Evolutionary conservation across 2,888 invertebrate species (phyloP), one percentile per base, ranked within the genome.

Genomic region (Tachina lurida): DNA sequence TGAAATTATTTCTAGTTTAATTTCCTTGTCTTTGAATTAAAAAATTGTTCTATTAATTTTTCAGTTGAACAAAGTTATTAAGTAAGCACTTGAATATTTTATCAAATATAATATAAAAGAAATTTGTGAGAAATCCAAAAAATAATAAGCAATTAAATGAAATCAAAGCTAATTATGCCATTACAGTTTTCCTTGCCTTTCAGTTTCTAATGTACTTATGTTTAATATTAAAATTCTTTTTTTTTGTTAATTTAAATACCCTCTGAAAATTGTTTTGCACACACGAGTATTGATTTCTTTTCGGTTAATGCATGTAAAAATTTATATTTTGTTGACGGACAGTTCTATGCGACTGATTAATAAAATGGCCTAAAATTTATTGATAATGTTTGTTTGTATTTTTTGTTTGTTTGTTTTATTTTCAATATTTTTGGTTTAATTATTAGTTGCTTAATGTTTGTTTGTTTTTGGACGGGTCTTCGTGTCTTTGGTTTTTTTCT

Each of bases 381-480:
- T 47, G n/a, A 31, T 22, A 68, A 31, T 68, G 67, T 76, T 43
- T 65, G 17, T 68, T 31, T 54, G 22, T 83, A 67, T 62, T 75
- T 75, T 19, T 45, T 3, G 19, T 19, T 31, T 52, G 45, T 63
- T 52, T 81, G 41, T 54, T 17, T 45, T 13, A 31, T 80, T 43
- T 54, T 12, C 54, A 58, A 54, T 65, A 56, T 68, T 70, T 54
- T 65, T 76, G 60, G 47, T 68, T 80, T 47, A 54, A 31, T 62
- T 71, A 52, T 41, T 63, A 65, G 19, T 52, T 70, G 60, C 68
- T 76, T 63, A 43, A 52, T 63, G 52, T 47, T 45, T 60, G 13
- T 45, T 82, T 67, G 68, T 49, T 81, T 86, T 90, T 91, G 91
- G 90, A 91, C 90, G 90, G 90, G 90, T 91, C 91, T 90, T 90